Base-by-base conservation (phyloP, 2,113 vertebrate genomes). In the Muntiacus reevesi region DNA sequence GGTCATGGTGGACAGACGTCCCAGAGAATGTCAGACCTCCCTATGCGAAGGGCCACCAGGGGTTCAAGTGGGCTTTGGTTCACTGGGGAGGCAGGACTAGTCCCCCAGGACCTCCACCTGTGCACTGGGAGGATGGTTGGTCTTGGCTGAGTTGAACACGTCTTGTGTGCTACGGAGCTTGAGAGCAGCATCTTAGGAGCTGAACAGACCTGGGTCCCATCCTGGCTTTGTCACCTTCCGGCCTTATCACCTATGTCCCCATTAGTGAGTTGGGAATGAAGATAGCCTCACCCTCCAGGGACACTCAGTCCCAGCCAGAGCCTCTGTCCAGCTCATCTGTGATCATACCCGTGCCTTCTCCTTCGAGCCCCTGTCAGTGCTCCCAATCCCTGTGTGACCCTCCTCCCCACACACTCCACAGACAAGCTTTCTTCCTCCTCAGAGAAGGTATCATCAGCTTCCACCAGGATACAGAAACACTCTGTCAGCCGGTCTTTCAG, bases 121-220 rank as follows among this genome's bases (percentile, higher is more conserved):
- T 2, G 55, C 4, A 2, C 47, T 45, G 5, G 2, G 30, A 11
- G 15, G 6, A 23, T 4, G 0, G 21, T 17, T 0, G 45, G 82
- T 15, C 2, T 3, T 16, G 57, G 28, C 71, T n/a, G 30, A 10
- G 13, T 27, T 87, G 11, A 21, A 74, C 1, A 3, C 1, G 0
- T 45, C 25, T 30, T 11, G 10, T 16, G 27, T 7, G 40, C 36
- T 57, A 0, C 8, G 0, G 40, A 74, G 25, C 81, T 47, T 5
- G 76, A 62, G 71, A 27, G 54, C 60, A 17, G 47, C 30, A 1
- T 45, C 50, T 12, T 3, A 28, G 36, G 67, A 55, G 12, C 2
- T 21, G 33, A 28, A 7, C 14, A 7, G n/a, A n/a, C 19, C 50
- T 27, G n/a, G 28, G 36, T 7, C 25, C 60, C 60, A 11, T 21